phyloP scores from a whole-genome alignment of 2,888 invertebrate genomes.

The Altica lythri region DNA sequence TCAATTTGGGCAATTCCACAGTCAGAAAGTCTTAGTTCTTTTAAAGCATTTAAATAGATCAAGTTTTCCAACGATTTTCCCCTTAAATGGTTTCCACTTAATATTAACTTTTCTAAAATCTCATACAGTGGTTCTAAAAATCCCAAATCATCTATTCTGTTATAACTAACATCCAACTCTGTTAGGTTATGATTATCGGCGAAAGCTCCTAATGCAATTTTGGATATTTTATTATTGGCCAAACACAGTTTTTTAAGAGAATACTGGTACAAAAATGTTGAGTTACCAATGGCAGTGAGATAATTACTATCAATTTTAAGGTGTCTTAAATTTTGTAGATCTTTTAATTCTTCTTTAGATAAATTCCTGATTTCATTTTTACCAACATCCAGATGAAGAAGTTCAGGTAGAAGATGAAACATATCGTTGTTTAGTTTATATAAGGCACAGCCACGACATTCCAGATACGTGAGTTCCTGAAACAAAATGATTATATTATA shows the following conservation, averaged over 20 bases:
- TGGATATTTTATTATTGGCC: slow-evolving; percentile 71
- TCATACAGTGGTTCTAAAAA: slow-evolving; percentile 58
- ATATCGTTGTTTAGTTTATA: slow-evolving; percentile 76
- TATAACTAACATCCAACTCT: slow-evolving; percentile 75
- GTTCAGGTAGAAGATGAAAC: slow-evolving; percentile 70
- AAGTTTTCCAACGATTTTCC: slow-evolving; percentile 61
- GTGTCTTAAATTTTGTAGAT: slow-evolving; percentile 66
- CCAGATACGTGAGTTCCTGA: slow-evolving; percentile 71
- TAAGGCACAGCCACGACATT: slow-evolving; percentile 74
- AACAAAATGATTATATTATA: too few relatives aligned
- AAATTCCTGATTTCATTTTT: slow-evolving; percentile 75
- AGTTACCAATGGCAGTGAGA: slow-evolving; percentile 69
- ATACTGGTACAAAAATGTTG: slow-evolving; percentile 65
- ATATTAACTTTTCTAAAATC: slow-evolving; percentile 66
- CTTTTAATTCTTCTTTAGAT: slow-evolving; percentile 69
- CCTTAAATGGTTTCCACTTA: slow-evolving; percentile 71
- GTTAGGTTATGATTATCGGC: slow-evolving; percentile 69
- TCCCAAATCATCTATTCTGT: slow-evolving; percentile 58
- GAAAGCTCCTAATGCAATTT: slow-evolving; percentile 73
- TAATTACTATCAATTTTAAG: slow-evolving; percentile 76
- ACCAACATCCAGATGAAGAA: slow-evolving; percentile 75
- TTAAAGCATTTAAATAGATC: slow-evolving; percentile 62
- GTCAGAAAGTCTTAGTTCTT: slow-evolving; percentile 64
- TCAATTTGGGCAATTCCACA: slow-evolving; percentile 65
- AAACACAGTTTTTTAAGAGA: slow-evolving; percentile 64